Base-by-base conservation (phyloP, 1,140 invertebrate species). In the Chrysomallon squamiferum region DNA sequence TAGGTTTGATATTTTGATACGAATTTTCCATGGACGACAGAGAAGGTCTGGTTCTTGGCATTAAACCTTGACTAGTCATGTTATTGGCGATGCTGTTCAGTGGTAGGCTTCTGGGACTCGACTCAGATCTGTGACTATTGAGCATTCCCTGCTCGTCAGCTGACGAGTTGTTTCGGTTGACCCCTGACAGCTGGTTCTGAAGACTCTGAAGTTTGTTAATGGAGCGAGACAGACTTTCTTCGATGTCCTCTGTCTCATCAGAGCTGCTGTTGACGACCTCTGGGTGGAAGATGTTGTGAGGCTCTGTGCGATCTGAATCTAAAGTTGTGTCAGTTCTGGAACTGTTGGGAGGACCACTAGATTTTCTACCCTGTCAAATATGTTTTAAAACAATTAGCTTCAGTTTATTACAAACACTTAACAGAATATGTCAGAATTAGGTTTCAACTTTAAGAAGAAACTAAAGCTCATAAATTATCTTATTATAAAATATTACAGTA, bases 1-100 rank as follows among this genome's bases (percentile, higher is more conserved):
- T 85, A 57, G 79, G 81, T 70, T 83, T 83, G 47, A 84, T 83
- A 67, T 85, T 85, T 68, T 83, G 81, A 66, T 83, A 85, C 2
- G 82, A 82, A 56, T 85, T 85, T 68, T 85, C 81, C 61, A 84
- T 76, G 61, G 73, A 77, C 22, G 75, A 75, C 52, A 84, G 73
- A 38, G 80, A 73, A 2, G 78, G 73, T 74, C 83, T 84, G 9
- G 74, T 70, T 25, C 72, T 76, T 58, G 75, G 74, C 5, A 72
- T 75, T 69, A 77, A 73, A 4, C 75, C 77, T 43, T 74, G 78
- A 15, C 71, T 61, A 9, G 77, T 81, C 77, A 82, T 81, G 62
- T 84, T 84, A 64, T 83, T 84, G 25, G 79, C 82, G 29, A 83
- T 74, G 27, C 79, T 70, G 59, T 65, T 76, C 25, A 65, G 62